Conservation (phyloP, 1,140 invertebrate species). For the Diuraphis noxia region DNA sequence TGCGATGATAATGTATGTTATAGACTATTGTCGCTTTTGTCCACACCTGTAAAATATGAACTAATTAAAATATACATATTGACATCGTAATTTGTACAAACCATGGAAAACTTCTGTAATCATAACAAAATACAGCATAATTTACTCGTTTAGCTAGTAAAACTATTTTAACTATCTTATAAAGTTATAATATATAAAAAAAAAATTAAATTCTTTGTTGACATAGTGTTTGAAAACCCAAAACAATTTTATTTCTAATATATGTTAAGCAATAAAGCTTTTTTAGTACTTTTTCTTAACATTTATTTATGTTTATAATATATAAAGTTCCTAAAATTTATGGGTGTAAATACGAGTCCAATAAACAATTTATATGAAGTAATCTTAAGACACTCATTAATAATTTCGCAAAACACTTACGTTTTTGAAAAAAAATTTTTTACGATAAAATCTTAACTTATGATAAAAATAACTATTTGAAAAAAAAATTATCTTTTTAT, state of each 20-base stretch:
- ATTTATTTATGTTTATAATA: not conserved
- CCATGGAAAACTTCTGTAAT: not conserved
- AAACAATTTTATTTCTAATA: not conserved
- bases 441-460: too few species aligned
- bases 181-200: not conserved
- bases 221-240: not conserved
- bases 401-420: too few species aligned
- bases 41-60: not conserved
- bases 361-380: too few species aligned
- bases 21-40: not conserved
- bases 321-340: not conserved
- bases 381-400: too few species aligned
- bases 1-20: not conserved
- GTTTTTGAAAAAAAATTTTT: too few species aligned
- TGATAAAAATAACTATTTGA: too few species aligned
- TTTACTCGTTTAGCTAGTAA: not conserved
- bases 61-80: not conserved
- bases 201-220: not conserved
- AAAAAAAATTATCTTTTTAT: too few species aligned
- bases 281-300: not conserved
- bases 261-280: not conserved
- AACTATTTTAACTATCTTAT: not conserved
- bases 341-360: not conserved
- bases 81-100: not conserved
- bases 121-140: not conserved